Evolutionary conservation across 2,113 vertebrate genomes (phyloP).

Genomic region (Takifugu flavidus): DNA sequence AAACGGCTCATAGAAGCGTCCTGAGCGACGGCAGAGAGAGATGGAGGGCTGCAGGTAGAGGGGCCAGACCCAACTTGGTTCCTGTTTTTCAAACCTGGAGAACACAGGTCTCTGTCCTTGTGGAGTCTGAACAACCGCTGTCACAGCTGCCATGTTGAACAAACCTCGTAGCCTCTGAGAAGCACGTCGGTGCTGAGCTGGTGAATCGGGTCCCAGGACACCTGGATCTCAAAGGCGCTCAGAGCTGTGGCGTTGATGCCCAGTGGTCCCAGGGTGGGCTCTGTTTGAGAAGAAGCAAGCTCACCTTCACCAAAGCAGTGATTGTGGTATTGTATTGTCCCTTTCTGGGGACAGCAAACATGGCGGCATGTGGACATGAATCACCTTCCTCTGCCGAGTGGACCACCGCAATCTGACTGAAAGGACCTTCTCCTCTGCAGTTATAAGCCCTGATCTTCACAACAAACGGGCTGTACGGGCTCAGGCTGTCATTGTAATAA

Average conservation of each 20-base stretch:
- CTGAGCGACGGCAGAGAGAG: too few species aligned
- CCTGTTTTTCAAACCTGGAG: too few species aligned
- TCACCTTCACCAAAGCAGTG: not conserved
- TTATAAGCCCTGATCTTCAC: constrained; percentile 94
- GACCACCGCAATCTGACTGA: constrained; percentile 85
- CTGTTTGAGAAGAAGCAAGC: constrained; percentile 61
- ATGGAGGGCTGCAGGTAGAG: too few species aligned
- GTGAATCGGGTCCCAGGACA: constrained; percentile 88
- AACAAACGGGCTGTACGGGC: constrained; percentile 88
- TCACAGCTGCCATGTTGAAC: not conserved
- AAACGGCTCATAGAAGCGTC: too few species aligned
- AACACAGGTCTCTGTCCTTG: too few species aligned
- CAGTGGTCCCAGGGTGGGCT: constrained; percentile 83
- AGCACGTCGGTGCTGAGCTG: constrained; percentile 79
- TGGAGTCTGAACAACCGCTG: too few species aligned
- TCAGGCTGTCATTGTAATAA: constrained; percentile 85
- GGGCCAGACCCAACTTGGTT: too few species aligned
- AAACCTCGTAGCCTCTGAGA: constrained; percentile 91
- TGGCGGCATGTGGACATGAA: constrained; percentile 5
- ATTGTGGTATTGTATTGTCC: not conserved
- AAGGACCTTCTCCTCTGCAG: constrained; percentile 87
- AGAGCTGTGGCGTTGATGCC: constrained; percentile 82
- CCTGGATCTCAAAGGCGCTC: constrained; percentile 88
- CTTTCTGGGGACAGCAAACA: constrained; percentile 22
- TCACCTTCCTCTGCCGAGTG: constrained; percentile 95